Percentiles rank a stretch among this genome's conserved stretches.
Evolutionary conservation across 1,140 invertebrate genomes (phyloP).

Genomic region (Latrodectus geometricus): DNA sequence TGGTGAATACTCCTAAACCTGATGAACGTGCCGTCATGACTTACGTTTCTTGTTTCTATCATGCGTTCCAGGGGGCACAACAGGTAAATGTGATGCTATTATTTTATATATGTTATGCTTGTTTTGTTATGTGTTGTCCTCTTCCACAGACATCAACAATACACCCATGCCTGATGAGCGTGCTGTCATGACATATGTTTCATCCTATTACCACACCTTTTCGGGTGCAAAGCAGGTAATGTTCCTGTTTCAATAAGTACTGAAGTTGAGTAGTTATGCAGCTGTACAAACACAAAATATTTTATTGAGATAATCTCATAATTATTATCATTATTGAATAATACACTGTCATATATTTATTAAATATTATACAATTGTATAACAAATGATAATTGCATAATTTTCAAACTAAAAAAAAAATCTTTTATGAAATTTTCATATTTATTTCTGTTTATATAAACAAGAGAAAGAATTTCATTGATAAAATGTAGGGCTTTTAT

Average conservation of each 20-base stretch:
- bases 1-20: slow-evolving; percentile 97
- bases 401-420: too few relatives aligned
- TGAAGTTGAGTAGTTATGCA: too few relatives aligned
- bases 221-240: slow-evolving; percentile 96
- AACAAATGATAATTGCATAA: too few relatives aligned
- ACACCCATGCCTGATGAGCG: slow-evolving; percentile 98
- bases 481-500: too few relatives aligned
- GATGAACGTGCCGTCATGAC: slow-evolving; percentile 98
- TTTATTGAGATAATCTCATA: too few relatives aligned
- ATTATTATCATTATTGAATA: not conserved
- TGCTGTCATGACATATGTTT: slow-evolving; percentile 99
- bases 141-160: slow-evolving; percentile 91
- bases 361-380: too few relatives aligned
- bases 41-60: slow-evolving; percentile 98
- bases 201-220: slow-evolving; percentile 99
- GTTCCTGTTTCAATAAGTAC: not conserved
- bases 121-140: slow-evolving; percentile 56
- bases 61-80: slow-evolving; percentile 97
- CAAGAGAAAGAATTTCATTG: too few relatives aligned
- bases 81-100: slow-evolving; percentile 79
- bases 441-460: too few relatives aligned
- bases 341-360: too few relatives aligned
- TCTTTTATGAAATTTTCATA: too few relatives aligned
- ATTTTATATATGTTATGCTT: slow-evolving; percentile 16
- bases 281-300: too few relatives aligned